phyloP scores from a whole-genome alignment of 2,888 invertebrate genomes.

The Glyphotaelius pellucidus region DNA sequence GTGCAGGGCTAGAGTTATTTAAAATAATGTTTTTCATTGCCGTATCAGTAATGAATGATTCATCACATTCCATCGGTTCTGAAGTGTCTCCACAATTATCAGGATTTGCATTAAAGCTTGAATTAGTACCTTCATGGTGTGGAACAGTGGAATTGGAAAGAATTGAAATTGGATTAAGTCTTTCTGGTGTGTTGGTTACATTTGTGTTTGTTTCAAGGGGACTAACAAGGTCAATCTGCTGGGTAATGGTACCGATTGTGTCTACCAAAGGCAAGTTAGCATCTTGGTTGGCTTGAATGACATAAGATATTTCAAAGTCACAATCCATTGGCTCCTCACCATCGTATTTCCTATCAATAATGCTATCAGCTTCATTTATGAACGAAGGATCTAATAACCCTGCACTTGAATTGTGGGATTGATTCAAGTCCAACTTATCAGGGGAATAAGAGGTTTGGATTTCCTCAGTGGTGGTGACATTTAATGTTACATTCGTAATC shows the following conservation, averaged over 20 bases:
- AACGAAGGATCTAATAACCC: constrained; percentile 21
- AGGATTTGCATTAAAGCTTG: not conserved
- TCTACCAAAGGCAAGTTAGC: not conserved
- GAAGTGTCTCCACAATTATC: not conserved
- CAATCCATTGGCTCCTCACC: constrained; percentile 65
- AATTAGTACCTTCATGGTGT: not conserved
- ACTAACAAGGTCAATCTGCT: not conserved
- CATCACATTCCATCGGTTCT: constrained; percentile 57
- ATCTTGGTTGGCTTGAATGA: not conserved
- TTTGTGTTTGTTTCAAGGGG: constrained; percentile 45
- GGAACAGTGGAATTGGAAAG: not conserved
- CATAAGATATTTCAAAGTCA: constrained; percentile 51
- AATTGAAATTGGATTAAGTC: not conserved
- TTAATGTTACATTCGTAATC: not conserved
- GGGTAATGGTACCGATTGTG: not conserved
- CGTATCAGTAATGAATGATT: constrained; percentile 16
- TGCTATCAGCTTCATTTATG: constrained; percentile 12
- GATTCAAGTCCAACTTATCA: not conserved
- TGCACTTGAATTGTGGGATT: constrained; percentile 23
- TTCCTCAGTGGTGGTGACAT: not conserved
- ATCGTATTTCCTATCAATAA: constrained; percentile 21
- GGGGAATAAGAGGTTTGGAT: not conserved
- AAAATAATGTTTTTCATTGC: constrained; percentile 2
- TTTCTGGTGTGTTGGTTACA: constrained; percentile 48
- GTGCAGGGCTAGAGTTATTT: constrained; percentile 2